Percentiles rank a stretch among this genome's conserved stretches.
phyloP scores from a whole-genome alignment of 1,140 invertebrate species.

The Araneus ventricosus region DNA sequence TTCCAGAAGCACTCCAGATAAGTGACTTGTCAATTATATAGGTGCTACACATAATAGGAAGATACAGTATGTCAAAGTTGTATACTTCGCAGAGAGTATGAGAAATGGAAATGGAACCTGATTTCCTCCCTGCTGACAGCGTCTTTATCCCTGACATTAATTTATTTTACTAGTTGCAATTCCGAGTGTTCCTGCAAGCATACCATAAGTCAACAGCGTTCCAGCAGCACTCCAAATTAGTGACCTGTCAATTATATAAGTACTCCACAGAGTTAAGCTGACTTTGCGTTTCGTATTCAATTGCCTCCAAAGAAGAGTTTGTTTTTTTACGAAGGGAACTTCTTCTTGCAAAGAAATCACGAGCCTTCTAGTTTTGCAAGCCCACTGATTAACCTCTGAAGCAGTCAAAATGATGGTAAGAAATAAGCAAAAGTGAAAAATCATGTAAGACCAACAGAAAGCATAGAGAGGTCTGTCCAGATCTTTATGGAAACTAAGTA shows the following conservation, averaged over 20 bases:
- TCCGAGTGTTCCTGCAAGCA: background rate
- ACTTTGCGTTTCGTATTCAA: background rate
- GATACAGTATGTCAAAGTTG: too few relatives aligned
- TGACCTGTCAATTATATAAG: background rate
- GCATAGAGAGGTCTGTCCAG: background rate
- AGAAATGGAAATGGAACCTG: too few relatives aligned
- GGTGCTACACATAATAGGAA: too few relatives aligned
- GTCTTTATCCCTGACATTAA: background rate
- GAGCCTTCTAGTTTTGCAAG: background rate
- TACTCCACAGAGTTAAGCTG: background rate
- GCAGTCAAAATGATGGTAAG: background rate
- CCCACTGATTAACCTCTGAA: background rate
- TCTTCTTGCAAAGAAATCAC: background rate
- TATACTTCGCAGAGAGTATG: too few relatives aligned
- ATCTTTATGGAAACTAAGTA: background rate
- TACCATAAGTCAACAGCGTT: background rate
- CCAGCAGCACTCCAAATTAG: background rate
- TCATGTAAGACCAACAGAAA: background rate
- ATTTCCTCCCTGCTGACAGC: too few relatives aligned
- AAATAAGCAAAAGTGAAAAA: background rate
- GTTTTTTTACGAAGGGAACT: background rate
- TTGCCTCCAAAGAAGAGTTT: background rate
- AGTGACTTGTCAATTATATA: too few relatives aligned
- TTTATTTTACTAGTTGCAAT: background rate
- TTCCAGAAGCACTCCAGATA: too few relatives aligned